Percentiles rank a stretch among this genome's conserved stretches.
phyloP scores from a whole-genome alignment of 2,113 vertebrate species.

The Tyrannus savana region DNA sequence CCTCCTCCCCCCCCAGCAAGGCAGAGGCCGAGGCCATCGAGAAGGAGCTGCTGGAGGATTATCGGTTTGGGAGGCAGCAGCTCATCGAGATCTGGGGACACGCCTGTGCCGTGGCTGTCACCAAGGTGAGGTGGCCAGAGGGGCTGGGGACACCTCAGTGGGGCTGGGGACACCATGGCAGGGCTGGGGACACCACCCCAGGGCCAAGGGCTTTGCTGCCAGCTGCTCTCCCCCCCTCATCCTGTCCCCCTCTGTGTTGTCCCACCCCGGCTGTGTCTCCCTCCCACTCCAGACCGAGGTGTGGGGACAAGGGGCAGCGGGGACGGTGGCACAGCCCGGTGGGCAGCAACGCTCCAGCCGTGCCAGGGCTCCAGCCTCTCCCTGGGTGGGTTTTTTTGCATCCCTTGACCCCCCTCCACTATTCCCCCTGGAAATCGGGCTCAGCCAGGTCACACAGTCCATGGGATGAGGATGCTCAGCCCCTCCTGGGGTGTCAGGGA shows the following conservation, averaged over 20 bases:
- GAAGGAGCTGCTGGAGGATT: constrained; percentile 88
- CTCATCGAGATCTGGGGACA: constrained; percentile 93
- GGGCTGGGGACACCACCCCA: fast-evolving
- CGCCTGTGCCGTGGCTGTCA: constrained; percentile 87
- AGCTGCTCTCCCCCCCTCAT: not conserved
- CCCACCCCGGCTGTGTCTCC: not conserved
- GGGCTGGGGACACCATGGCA: not conserved
- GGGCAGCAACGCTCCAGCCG: fast-evolving
- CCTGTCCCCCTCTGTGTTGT: fast-evolving
- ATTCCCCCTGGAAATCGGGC: not conserved
- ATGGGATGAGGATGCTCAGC: not conserved
- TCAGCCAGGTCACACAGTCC: not conserved
- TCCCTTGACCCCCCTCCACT: fast-evolving
- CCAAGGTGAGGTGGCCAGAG: constrained; percentile 80
- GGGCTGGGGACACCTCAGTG: not conserved
- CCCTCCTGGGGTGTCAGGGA: no score
- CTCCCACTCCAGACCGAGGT: not conserved
- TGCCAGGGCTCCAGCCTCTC: not conserved
- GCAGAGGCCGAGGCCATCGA: constrained; percentile 85
- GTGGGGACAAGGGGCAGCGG: not conserved
- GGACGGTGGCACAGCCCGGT: not conserved
- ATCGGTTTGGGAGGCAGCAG: constrained; percentile 90
- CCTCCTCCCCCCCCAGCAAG: constrained; percentile 70
- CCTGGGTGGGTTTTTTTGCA: not conserved
- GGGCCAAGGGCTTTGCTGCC: not conserved